Evolutionary conservation across 2,888 invertebrate genomes (phyloP), one percentile per base, ranked within the genome.

Genomic region (Byasa hedistus): DNA sequence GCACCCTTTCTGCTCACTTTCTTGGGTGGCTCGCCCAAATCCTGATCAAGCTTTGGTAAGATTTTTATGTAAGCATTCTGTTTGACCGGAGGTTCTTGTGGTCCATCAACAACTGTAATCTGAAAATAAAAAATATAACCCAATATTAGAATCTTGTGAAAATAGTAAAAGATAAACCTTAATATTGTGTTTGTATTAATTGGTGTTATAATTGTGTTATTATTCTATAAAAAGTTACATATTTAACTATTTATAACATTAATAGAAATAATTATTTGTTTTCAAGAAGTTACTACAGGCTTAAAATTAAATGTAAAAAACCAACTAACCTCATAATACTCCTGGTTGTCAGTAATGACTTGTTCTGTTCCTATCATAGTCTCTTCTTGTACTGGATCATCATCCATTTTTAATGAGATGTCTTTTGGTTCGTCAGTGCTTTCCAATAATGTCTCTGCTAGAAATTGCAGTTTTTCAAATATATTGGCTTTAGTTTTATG

Each of bases 271-370:
- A 15, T 36, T 15, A 44, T 15, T 44, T 44, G 15, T 44, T 44
- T 44, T 44, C 17, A 44, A 15, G 19, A 44, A 44, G 44, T 32
- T 7, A 32, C 10, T 10, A 1, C 10, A 32, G 32, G 32, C 1
- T 32, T 32, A 7, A 32, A 32, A 32, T 32, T 10, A 32, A 44
- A 0, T 44, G 15, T 44, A 15, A 15, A 44, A 44, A 44, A 44
- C 17, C 0, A 17, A 44, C 44, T 44, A 44, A 44, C 91, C 79
- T 91, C 91, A 80, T 90, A 91, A 78, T 90, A 91, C 66, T 91
- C 91, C 69, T 91, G 90, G 57, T 84, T 87, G 66, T 91, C 91
- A 0, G 86, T 91, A 58, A 91, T 89, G 60, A 90, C 90, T 71
- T 88, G 86, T 51, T 88, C 87, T 0, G 66, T 54, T 62, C 27